phyloP scores from a whole-genome alignment of 1,140 invertebrate species.

The Apis cerana region DNA sequence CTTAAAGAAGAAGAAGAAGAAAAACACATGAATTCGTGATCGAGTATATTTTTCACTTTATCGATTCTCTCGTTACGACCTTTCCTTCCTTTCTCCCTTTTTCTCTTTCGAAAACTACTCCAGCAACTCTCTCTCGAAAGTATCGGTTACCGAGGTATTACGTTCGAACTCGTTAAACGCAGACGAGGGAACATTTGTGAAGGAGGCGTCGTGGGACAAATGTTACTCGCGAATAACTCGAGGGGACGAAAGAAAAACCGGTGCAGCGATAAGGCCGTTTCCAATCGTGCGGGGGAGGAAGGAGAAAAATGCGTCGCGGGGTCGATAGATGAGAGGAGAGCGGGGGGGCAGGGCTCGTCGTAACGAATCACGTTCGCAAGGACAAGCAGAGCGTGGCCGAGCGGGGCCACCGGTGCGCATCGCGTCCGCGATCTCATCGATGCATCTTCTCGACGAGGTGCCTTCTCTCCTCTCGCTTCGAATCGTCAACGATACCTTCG shows the following conservation, averaged over 20 bases:
- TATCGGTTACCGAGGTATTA: slow-evolving; percentile 19
- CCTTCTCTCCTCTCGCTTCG: too few species aligned
- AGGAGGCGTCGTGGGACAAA: not conserved
- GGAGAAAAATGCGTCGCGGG: not conserved
- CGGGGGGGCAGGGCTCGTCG: slow-evolving; percentile 54
- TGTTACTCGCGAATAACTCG: too few species aligned
- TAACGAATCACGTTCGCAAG: slow-evolving; percentile 76
- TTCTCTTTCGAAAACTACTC: too few species aligned
- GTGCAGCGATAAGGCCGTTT: slow-evolving; percentile 26
- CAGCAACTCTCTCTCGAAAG: not conserved
- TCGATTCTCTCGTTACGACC: not conserved
- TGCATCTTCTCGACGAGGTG: slow-evolving; percentile 15
- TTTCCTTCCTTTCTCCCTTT: not conserved
- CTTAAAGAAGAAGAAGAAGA: too few species aligned
- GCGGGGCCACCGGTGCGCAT: slow-evolving; percentile 76
- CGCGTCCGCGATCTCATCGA: slow-evolving; percentile 70
- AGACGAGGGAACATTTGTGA: not conserved
- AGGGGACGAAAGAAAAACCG: not conserved
- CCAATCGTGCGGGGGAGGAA: slow-evolving; percentile 18
- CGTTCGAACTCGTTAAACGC: slow-evolving; percentile 17
- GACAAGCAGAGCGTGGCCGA: slow-evolving; percentile 78
- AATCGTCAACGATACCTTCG: too few species aligned
- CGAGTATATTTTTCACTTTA: too few species aligned
- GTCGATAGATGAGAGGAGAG: not conserved
- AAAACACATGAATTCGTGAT: not conserved